Base-by-base conservation (phyloP, 2,113 vertebrate species). In the Aphyosemion australe region DNA sequence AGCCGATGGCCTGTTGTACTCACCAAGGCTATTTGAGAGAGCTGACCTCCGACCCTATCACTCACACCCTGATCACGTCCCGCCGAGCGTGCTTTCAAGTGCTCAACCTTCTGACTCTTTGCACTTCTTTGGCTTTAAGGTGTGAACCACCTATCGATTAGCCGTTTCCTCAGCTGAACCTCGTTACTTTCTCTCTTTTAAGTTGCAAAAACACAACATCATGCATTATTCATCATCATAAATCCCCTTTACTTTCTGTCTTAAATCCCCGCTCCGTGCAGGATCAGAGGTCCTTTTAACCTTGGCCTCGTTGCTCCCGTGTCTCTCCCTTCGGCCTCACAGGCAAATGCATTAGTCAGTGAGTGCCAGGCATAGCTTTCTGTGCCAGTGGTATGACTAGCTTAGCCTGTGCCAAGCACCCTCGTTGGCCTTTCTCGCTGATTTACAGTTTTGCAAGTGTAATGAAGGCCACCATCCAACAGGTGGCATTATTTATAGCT, bases 401-500 rank as follows among this genome's bases (percentile, higher is more conserved):
- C 72, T 19, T 11, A 59, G 59, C 21, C 78, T 48, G 69, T 26
- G 53, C 37, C 55, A 54, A 65, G 54, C 69, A 76, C 61, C 62
- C 72, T 75, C 56, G 5, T 37, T 58, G 64, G 65, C 64, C 69
- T 76, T 20, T 48, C 70, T 18, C 11, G 9, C 72, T 65, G 49
- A 86, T 83, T 81, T 84, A 83, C 61, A 41, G 68, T 75, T 66
- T 53, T 49, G 14, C 41, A 49, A 74, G 67, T 86, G 87, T 75
- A 90, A 84, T 89, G 77, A 85, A 74, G 78, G 80, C 69, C 79
- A 39, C 9, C 41, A 47, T 66, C 89, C 90, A 90, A 91, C 92
- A 92, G 92, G 91, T 92, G 91, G 88, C 86, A 88, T 92, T 86
- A 65, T 91, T 90, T 89, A 92, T 87, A 83, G 80, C 20, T 66